Conservation (phyloP, 2,797 vertebrate genomes). For the Momotus momota region DNA sequence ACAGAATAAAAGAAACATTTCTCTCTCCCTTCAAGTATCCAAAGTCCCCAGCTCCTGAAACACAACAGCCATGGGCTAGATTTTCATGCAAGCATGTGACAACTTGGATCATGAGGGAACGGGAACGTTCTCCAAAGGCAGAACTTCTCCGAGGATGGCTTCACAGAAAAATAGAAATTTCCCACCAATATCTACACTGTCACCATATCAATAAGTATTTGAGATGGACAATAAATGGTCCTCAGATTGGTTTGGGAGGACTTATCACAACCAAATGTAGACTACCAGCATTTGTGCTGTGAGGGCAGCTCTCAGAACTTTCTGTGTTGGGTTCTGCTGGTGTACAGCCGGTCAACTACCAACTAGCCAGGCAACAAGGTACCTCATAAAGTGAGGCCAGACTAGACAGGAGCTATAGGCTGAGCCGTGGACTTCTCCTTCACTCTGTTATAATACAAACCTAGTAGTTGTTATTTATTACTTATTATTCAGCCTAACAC, state of each 20-base stretch:
- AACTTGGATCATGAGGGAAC: neutral
- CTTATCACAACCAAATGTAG: neutral
- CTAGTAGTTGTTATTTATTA: neutral
- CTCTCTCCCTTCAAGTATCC: neutral
- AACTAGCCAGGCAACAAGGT: neutral
- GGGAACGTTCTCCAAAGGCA: fast-evolving
- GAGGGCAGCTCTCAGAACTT: neutral
- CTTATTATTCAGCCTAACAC: neutral
- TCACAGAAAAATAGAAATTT: neutral
- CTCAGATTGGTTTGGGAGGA: neutral
- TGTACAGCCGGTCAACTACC: fast-evolving
- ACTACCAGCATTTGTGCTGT: neutral
- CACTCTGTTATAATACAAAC: neutral
- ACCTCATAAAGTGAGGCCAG: neutral
- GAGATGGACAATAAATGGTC: neutral
- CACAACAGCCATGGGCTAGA: neutral
- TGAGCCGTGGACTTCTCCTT: neutral
- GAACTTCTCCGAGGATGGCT: neutral
- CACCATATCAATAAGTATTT: neutral
- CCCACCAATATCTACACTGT: neutral
- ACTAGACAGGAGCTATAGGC: neutral
- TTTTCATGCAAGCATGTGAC: neutral
- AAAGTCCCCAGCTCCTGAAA: neutral
- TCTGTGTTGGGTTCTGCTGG: neutral
- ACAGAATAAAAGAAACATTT: neutral